Evolutionary conservation across 2,797 vertebrate species (phyloP), one percentile per base, ranked within the genome.

Genomic region (Amniataba percoides): DNA sequence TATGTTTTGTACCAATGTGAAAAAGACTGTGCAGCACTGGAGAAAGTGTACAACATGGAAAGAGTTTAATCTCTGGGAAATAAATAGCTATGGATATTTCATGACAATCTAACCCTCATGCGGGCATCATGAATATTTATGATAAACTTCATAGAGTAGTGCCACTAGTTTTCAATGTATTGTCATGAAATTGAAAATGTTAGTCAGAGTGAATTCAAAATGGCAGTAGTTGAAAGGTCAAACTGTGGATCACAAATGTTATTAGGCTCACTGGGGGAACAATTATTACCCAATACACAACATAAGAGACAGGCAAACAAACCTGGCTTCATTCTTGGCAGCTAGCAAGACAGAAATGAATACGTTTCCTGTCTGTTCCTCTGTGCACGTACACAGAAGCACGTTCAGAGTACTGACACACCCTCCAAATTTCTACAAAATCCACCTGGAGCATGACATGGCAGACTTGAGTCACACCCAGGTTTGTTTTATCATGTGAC

Each of bases 381-480:
- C 0, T 3, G 5, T 58, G 27, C 31, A 42, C 36, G 53, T 5
- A 13, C 45, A 25, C 42, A 19, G 7, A 60, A 42, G 63, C 64
- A 52, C 7, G 3, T 39, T 60, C 43, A 56, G 23, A 67, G 5
- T 7, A 10, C 75, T 3, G 45, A 88, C 76, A 89, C 82, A 62
- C 79, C 85, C 78, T 78, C 45, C 36, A n/a, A 16, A 67, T 48
- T 42, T 42, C 57, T 48, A 55, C 27, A 2, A 71, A 58, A 59
- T 70, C 16, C 16, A 70, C 76, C 51, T 78, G 36, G 4, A 74
- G 18, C 66, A 80, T 84, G 69, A 87, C 55, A 53, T 63, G 51
- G 61, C 62, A 82, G 61, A 23, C 0, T 46, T 10, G 46, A 77
- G 82, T 63, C 84, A 88, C 85, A 52, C 61, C 86, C 77, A 58